These are phyloP conservation scores for Cerceris rybyensis DNA, from an alignment of 2,888 invertebrate genomes.

Conservation along the genomic window DNA sequence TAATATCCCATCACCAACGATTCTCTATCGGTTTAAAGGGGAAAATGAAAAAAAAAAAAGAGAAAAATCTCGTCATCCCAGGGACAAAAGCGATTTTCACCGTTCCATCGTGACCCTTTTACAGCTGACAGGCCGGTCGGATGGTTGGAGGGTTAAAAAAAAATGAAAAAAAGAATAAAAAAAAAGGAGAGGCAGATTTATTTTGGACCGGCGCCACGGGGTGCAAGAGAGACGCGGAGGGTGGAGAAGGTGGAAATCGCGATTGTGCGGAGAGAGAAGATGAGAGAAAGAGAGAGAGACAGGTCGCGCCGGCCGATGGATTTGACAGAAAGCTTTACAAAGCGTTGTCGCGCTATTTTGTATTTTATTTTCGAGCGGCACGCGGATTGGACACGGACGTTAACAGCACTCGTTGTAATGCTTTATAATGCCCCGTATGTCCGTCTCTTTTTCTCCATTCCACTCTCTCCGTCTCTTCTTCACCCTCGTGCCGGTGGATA, in stretches of 20 bases:
- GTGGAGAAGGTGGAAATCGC: constrained; percentile 17
- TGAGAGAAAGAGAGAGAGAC: constrained; percentile 46
- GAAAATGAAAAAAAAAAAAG: not conserved
- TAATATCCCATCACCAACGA: not conserved
- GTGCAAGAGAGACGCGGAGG: constrained; percentile 5
- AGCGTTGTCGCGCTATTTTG: constrained; percentile 76
- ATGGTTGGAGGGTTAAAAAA: constrained; percentile 24
- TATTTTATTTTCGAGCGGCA: constrained; percentile 77
- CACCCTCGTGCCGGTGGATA: constrained; percentile 46
- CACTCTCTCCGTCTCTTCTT: constrained; percentile 21
- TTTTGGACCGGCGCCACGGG: constrained; percentile 14
- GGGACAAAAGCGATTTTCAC: constrained; percentile 53
- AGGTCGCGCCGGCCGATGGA: constrained; percentile 72
- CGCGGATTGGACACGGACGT: constrained; percentile 79
- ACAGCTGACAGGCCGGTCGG: constrained; percentile 44
- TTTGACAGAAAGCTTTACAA: constrained; percentile 79
- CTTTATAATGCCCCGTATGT: constrained; percentile 75
- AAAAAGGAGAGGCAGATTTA: constrained; percentile 50
- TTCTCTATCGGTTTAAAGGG: constrained; percentile 12
- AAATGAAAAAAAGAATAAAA: constrained; percentile 7
- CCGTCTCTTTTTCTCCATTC: constrained; percentile 21
- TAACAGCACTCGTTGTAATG: constrained; percentile 80
- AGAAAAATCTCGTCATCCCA: not conserved
- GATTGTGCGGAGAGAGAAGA: constrained; percentile 41
- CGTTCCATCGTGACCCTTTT: constrained; percentile 55